Evolutionary conservation across 2,797 vertebrate genomes (phyloP), one percentile per base, ranked within the genome.

Genomic region (Urosaurus nigricauda): DNA sequence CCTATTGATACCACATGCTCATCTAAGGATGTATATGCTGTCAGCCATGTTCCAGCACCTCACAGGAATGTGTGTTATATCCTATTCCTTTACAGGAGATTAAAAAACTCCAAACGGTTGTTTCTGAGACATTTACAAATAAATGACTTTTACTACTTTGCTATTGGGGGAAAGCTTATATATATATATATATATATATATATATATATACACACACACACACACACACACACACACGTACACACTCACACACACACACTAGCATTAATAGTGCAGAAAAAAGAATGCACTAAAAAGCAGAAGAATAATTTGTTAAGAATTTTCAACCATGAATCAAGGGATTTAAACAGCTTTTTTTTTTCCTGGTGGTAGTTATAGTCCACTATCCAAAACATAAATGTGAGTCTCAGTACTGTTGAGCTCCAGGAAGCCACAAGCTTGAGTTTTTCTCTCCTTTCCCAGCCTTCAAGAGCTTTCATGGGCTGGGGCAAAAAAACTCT

Each of bases 11-110:
- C 71, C 47, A 68, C 63, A 77, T 83, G 84, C 78, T 86, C 47
- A 78, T 83, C 37, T 82, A 2, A 29, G 60, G 29, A 89, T 89
- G 84, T 82, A 89, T 89, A 86, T 56, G 79, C 71, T 86, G 47
- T 68, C 73, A 83, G 70, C 26, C 37, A 77, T 86, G 58, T 78
- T 83, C 47, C 3, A 82, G 29, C 35, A 82, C 47, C 73, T 89
- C 84, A 75, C 47, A 83, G 24, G 71, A 43, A 86, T 78, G 70
- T 77, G 35, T 77, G 9, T 80, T 89, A 82, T 77, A 58, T 71
- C 24, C 37, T 29, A n/a, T 13, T 43, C 43, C 47, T 77, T 68
- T 82, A 65, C 24, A 86, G 56, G 12, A 85, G 79, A 86, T 77
- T 77, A 68, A 68, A 82, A 85, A 81, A 26, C 37, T 68, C 47